Evolutionary conservation across 2,797 vertebrate genomes (phyloP).

Genomic region (Anguilla megastoma): DNA sequence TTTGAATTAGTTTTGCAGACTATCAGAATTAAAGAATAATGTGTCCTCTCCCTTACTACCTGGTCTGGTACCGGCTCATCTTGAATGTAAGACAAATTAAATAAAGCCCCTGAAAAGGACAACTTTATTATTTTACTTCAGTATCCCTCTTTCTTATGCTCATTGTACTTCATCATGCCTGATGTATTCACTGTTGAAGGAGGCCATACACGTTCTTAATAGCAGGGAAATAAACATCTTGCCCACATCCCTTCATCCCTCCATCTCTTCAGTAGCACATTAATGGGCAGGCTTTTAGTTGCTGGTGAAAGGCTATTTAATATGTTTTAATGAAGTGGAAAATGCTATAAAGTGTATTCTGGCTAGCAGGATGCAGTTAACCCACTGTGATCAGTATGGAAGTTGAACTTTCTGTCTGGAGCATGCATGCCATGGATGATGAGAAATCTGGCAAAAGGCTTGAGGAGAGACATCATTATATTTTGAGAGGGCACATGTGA

Average conservation of each 20-base stretch:
- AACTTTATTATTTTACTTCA: slow-evolving; percentile 26
- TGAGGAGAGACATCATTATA: neutral
- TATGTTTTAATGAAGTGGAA: slow-evolving; percentile 47
- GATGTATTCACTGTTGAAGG: slow-evolving; percentile 41
- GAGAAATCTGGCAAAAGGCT: neutral
- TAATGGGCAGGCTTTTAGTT: slow-evolving; percentile 8
- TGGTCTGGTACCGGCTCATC: slow-evolving; percentile 61
- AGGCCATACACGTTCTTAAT: slow-evolving; percentile 21
- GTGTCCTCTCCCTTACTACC: slow-evolving; percentile 43
- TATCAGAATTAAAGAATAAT: slow-evolving; percentile 48
- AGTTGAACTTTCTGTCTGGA: neutral
- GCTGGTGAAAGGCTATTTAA: slow-evolving; percentile 38
- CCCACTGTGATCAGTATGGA: slow-evolving; percentile 32
- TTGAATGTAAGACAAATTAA: slow-evolving; percentile 65
- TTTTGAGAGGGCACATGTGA: neutral
- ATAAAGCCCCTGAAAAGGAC: slow-evolving; percentile 52
- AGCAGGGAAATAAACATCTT: slow-evolving; percentile 36
- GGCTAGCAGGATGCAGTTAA: slow-evolving; percentile 39
- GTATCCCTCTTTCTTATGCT: slow-evolving; percentile 23
- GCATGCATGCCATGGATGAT: neutral
- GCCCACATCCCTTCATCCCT: neutral
- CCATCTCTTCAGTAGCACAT: neutral
- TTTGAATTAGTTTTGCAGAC: slow-evolving; percentile 47
- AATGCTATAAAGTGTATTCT: slow-evolving; percentile 43
- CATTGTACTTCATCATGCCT: slow-evolving; percentile 35